Evolutionary conservation across 2,888 invertebrate genomes (phyloP).

Genomic region (Trimorus sp.): DNA sequence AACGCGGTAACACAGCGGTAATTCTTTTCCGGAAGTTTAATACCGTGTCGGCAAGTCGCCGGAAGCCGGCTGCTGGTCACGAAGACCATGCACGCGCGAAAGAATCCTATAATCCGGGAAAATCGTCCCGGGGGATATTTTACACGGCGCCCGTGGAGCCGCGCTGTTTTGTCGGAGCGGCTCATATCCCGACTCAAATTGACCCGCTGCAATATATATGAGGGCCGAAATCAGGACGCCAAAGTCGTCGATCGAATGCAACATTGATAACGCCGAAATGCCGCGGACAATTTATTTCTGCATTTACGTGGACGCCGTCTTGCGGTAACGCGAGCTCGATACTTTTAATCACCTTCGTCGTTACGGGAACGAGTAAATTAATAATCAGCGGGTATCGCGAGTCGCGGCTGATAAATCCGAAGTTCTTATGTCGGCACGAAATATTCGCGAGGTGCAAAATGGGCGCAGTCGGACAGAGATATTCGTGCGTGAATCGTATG

Average conservation of each 20-base stretch:
- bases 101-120: constrained; percentile 75
- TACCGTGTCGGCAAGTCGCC: constrained; percentile 73
- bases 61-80: constrained; percentile 62
- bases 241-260: constrained; percentile 18
- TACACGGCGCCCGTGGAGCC: constrained; percentile 70
- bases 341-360: too few species aligned
- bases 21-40: constrained; percentile 74
- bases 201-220: constrained; percentile 28
- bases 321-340: too few species aligned
- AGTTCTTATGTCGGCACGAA: too few species aligned
- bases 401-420: too few species aligned
- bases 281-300: constrained; percentile 3
- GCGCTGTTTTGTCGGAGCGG: constrained; percentile 70
- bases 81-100: constrained; percentile 67
- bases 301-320: constrained; percentile 1
- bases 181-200: constrained; percentile 53
- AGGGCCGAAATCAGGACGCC: not conserved
- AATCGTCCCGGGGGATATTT: constrained; percentile 74
- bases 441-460: too few species aligned
- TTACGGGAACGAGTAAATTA: too few species aligned
- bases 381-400: too few species aligned
- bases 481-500: too few species aligned
- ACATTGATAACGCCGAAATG: constrained; percentile 28
- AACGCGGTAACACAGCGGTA: constrained; percentile 68
- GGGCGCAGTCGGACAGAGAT: too few species aligned